phyloP scores from a whole-genome alignment of 2,888 invertebrate species.

The Cheilosia urbana region DNA sequence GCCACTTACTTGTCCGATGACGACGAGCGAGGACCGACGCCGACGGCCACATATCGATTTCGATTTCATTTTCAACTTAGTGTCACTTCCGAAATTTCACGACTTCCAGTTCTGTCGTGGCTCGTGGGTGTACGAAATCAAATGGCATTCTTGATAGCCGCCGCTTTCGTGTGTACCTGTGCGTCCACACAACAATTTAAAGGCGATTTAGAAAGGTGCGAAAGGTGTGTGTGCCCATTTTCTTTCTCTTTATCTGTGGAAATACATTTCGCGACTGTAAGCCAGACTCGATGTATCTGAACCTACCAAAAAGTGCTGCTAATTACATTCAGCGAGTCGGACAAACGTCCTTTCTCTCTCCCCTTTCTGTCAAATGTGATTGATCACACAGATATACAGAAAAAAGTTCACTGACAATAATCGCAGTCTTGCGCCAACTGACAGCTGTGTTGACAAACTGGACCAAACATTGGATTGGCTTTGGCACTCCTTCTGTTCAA shows the following conservation, averaged over 20 bases:
- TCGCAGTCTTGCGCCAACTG: slow-evolving; percentile 29
- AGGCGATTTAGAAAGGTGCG: slow-evolving; percentile 42
- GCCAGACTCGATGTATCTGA: not conserved
- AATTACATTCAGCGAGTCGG: slow-evolving; percentile 38
- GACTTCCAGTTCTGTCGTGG: slow-evolving; percentile 25
- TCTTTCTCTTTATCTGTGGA: slow-evolving; percentile 40
- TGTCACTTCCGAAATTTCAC: slow-evolving; percentile 29
- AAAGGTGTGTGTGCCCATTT: slow-evolving; percentile 28
- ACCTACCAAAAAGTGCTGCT: slow-evolving; percentile 39
- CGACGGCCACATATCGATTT: not conserved
- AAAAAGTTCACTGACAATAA: slow-evolving; percentile 27
- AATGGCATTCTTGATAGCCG: slow-evolving; percentile 4
- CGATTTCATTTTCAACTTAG: slow-evolving; percentile 15
- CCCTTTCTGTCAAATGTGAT: slow-evolving; percentile 53
- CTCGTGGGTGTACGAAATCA: slow-evolving; percentile 32
- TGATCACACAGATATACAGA: slow-evolving; percentile 30
- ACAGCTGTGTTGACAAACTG: slow-evolving; percentile 54
- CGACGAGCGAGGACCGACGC: too few species aligned
- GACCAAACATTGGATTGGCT: slow-evolving; percentile 24
- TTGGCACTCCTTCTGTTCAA: slow-evolving; percentile 28
- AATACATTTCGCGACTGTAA: slow-evolving; percentile 17
- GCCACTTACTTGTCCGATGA: too few species aligned
- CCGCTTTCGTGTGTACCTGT: not conserved
- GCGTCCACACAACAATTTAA: not conserved
- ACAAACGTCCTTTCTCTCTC: slow-evolving; percentile 36